Evolutionary conservation across 2,113 vertebrate genomes (phyloP), one percentile per base, ranked within the genome.

Genomic region (Circaetus cinerascens): DNA sequence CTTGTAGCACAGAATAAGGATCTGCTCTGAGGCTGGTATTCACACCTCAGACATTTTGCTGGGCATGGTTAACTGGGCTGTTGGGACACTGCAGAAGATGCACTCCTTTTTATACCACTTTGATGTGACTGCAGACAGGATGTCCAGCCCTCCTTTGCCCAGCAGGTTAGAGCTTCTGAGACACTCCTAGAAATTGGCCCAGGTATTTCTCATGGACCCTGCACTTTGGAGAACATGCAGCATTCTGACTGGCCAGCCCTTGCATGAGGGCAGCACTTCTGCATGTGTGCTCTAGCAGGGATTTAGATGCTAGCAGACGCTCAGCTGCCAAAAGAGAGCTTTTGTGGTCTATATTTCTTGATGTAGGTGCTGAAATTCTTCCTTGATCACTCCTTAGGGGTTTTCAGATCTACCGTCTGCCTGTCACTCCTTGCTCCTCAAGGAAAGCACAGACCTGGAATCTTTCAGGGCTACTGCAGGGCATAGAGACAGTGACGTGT

Each of bases 211-310:
- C 23, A 10, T 0, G 15, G 56, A n/a, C 21, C 25, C 29, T 59
- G 48, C 32, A 48, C 43, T 27, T 45, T 56, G 59, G 34, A 66
- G 82, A 74, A 32, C 16, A 3, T 1, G 11, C 23, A 40, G 19
- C 41, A 51, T 29, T 36, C 71, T 62, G 40, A 13, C 46, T 67
- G 43, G 11, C 3, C 63, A 80, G 77, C 9, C 23, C 30, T 43
- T 57, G 11, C 20, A 40, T 21, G 22, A 55, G 21, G 29, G n/a
- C 25, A 41, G 9, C 2, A 2, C 9, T 46, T 41, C 66, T 62
- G 41, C 7, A 4, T 0, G 0, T 26, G 76, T 38, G 22, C 4
- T 64, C 5, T 25, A 22, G 38, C 46, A 55, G 40, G 48, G 62
- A 19, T 76, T 84, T 57, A 22, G 29, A 4, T 36, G 25, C 6